A percentile compares a stretch with the other conserved stretches of the same genome.
phyloP scores from a whole-genome alignment of 2,797 vertebrate species.

The Coregonus sp. region DNA sequence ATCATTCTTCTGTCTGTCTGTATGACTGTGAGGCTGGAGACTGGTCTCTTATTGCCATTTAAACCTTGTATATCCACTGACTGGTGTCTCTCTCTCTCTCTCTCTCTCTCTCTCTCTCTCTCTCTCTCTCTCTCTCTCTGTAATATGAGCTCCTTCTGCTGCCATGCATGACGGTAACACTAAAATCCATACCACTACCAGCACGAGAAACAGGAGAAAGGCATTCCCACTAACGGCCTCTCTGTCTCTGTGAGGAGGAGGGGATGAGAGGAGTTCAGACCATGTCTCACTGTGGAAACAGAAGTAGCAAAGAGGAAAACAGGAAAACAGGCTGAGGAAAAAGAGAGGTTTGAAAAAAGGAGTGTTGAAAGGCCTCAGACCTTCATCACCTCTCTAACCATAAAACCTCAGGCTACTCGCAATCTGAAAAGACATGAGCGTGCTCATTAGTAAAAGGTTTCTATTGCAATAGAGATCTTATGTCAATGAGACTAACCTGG shows the following conservation, averaged over 20 bases:
- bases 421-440: no score
- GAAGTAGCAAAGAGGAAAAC: slow-evolving; percentile 1
- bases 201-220: slow-evolving; percentile 40
- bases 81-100: slow-evolving; percentile 14
- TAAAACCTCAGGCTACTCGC: no score
- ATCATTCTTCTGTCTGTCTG: no score
- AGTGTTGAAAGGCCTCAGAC: no score
- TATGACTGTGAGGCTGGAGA: no score
- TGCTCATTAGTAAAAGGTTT: no score
- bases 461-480: no score
- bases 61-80: no score
- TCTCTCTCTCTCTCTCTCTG: slow-evolving; percentile 11
- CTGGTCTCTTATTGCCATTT: background rate
- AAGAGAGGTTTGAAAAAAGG: no score
- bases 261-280: background rate
- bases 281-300: slow-evolving; percentile 21
- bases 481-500: no score
- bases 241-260: background rate
- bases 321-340: background rate
- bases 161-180: slow-evolving; percentile 35
- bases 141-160: slow-evolving; percentile 40
- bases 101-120: slow-evolving; percentile 1
- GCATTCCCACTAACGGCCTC: slow-evolving; percentile 27
- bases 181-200: slow-evolving; percentile 38
- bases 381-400: no score